Evolutionary conservation across 2,888 invertebrate genomes (phyloP).

Genomic region (Uloborus plumipes): DNA sequence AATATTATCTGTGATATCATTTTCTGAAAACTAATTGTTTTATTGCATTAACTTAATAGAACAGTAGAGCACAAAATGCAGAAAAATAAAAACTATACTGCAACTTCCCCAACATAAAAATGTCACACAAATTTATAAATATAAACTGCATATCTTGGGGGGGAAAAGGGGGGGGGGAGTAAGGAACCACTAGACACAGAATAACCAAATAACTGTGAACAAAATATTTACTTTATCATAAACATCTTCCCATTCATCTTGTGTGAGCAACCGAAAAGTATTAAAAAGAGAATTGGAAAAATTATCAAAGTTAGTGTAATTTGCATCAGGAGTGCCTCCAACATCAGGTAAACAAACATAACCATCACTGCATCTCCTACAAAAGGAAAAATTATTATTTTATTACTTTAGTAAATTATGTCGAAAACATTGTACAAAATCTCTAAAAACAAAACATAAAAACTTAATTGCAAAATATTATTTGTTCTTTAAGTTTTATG

Average conservation of each 20-base stretch:
- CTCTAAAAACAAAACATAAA: not conserved
- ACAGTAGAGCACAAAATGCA: too few species aligned
- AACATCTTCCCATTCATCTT: conserved; percentile 34
- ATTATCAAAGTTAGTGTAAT: conserved; percentile 34
- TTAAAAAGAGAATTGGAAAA: conserved; percentile 34
- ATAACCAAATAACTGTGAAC: not conserved
- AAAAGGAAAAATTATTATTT: not conserved
- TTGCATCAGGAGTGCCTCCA: not conserved
- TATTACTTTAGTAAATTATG: not conserved
- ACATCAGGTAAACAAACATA: conserved; percentile 36
- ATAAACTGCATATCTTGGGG: too few species aligned
- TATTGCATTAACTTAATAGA: too few species aligned
- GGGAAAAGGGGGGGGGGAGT: not conserved
- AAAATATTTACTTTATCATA: conserved; percentile 18
- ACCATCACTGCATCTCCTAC: conserved; percentile 20
- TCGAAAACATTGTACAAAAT: not conserved
- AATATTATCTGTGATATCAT: not conserved
- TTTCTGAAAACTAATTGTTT: not conserved
- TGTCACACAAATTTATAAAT: too few species aligned
- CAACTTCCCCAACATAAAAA: too few species aligned
- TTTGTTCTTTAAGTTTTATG: too few species aligned
- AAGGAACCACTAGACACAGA: not conserved
- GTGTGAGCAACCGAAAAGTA: conserved; percentile 33
- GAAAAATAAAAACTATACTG: too few species aligned
- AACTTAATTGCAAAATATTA: too few species aligned